Evolutionary conservation across 2,797 vertebrate genomes (phyloP).

Genomic region (Scolopax bukidnonensis): DNA sequence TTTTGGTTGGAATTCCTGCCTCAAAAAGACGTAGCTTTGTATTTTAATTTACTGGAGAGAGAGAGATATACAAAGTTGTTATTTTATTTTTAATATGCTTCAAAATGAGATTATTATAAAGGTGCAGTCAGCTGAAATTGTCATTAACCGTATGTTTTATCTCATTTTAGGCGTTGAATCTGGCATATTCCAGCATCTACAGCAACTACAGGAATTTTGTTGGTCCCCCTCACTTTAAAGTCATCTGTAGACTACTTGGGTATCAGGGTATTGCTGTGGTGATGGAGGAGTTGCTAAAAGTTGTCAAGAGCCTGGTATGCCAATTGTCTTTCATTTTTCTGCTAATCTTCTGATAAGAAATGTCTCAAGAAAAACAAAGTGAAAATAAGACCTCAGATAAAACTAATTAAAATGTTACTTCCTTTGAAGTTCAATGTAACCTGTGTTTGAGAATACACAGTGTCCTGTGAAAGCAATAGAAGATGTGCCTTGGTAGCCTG

Average conservation of each 20-base stretch:
- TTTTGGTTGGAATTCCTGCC: not conserved
- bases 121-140: not conserved
- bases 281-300: constrained; percentile 98
- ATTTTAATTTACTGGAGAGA: not conserved
- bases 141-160: not conserved
- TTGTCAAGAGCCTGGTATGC: constrained; percentile 96
- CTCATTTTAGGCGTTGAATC: constrained; percentile 87
- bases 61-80: not conserved
- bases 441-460: not conserved
- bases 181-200: constrained; percentile 97
- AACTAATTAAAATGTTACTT: not conserved
- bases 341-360: not conserved
- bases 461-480: not conserved
- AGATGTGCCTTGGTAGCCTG: not conserved
- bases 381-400: not conserved
- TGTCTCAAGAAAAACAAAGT: not conserved
- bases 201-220: constrained; percentile 93
- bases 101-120: not conserved
- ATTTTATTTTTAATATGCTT: not conserved
- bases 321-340: not conserved
- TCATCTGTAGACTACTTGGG: constrained; percentile 95
- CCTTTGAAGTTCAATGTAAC: not conserved
- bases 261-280: constrained; percentile 99
- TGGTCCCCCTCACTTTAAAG: constrained; percentile 95
- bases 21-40: not conserved